These are phyloP conservation scores for Malaclemys terrapin DNA, from an alignment of 2,113 vertebrate genomes.

Conservation along the genomic window DNA sequence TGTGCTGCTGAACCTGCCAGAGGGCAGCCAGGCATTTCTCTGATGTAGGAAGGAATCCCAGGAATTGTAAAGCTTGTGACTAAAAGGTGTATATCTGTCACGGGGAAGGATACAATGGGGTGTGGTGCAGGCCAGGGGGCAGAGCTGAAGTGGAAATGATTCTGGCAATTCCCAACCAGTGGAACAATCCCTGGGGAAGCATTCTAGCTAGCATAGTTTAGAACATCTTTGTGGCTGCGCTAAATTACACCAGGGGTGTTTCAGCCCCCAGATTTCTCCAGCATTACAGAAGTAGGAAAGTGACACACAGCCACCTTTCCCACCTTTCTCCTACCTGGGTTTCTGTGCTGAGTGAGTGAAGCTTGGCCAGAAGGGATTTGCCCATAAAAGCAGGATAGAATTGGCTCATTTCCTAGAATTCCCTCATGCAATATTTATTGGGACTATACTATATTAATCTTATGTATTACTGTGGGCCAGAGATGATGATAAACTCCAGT, in stretches of 20 bases:
- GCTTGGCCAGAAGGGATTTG: background rate
- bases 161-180: background rate
- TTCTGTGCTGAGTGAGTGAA: background rate
- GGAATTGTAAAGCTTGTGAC: background rate
- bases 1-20: background rate
- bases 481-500: no score
- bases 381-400: background rate
- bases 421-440: no score
- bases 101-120: background rate
- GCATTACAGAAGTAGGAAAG: background rate
- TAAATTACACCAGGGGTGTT: no score
- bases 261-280: background rate
- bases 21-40: no score
- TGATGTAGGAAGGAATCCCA: background rate
- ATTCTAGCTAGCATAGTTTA: background rate
- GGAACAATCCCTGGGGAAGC: background rate
- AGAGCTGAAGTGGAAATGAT: background rate
- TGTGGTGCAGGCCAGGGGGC: background rate
- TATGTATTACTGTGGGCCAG: no score
- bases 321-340: background rate
- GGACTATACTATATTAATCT: no score
- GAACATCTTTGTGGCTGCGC: rapidly evolving
- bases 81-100: background rate
- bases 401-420: background rate
- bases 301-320: no score